Evolutionary conservation across 2,888 invertebrate species (phyloP), one percentile per base, ranked within the genome.

Genomic region (Drosophila dives): DNA sequence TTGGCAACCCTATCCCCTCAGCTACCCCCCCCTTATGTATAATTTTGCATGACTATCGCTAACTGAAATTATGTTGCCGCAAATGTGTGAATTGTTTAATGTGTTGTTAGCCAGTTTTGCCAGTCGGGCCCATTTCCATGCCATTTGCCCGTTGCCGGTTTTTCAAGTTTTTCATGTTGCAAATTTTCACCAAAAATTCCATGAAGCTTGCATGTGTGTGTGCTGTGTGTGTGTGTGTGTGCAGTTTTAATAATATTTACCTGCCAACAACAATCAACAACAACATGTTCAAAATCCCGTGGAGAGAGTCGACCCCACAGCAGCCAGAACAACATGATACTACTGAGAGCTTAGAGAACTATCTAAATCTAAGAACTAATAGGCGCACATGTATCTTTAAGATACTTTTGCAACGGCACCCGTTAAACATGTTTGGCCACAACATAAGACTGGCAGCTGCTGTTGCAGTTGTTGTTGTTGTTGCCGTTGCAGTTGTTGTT

Each of bases 1-100:
- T 64, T 68, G 36, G 40, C 40, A 17, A 2, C 38, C 45, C 20
- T 38, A 12, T n/a, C 4, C 64, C 50, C 26, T 8, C 34, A 11
- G 0, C 56, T 29, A 15, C n/a, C 32, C 29, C 6, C 5, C 15
- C 7, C 7, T 0, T 48, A n/a, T 48, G 23, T 26, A 23, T 12
- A 26, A 23, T 36, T 17, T 20, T 53, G 51, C 45, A 26, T 56
- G 59, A 59, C 53, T 72, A 65, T 74, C 51, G 59, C 86, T 65
- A 67, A 72, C 84, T 71, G 67, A 83, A 84, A 84, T 86, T 81
- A 86, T 89, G 89, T 58, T 74, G 74, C 87, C 45, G 77, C 89
- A 84, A 85, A 85, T 85, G 85, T 89, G 90, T 71, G 88, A 86
- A 86, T 86, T 87, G 90, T 75, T 86, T 87, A 89, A 80, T 81